These are phyloP conservation scores for Trematomus bernacchii DNA, from an alignment of 2,797 vertebrate genomes.

Conservation along the genomic window DNA sequence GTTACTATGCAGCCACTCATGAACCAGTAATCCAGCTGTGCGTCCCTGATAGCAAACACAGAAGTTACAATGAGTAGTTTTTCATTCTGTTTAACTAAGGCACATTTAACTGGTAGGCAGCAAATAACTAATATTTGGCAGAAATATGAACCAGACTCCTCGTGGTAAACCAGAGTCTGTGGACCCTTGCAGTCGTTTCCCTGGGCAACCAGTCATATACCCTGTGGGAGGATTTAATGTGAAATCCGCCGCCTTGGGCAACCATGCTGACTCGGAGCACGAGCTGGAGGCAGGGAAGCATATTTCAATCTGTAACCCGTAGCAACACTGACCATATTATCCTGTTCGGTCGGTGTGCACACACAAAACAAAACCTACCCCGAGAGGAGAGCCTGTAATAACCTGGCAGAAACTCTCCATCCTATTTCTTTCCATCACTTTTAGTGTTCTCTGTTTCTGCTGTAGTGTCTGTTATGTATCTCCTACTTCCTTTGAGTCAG, in stretches of 20 bases:
- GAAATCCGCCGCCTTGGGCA: constrained; percentile 58
- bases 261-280: constrained; percentile 40
- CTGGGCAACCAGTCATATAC: constrained; percentile 60
- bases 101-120: background rate
- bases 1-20: constrained; percentile 18
- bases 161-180: background rate
- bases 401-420: constrained; percentile 37
- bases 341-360: constrained; percentile 11
- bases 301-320: constrained; percentile 57
- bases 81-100: constrained; percentile 13
- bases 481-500: background rate
- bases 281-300: constrained; percentile 56
- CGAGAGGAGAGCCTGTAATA: constrained; percentile 43
- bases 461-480: background rate
- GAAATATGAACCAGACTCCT: constrained; percentile 29
- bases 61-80: background rate
- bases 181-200: constrained; percentile 40
- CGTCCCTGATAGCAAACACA: constrained; percentile 1
- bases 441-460: background rate
- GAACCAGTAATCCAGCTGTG: constrained; percentile 12
- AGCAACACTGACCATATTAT: constrained; percentile 45
- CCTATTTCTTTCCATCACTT: constrained; percentile 13
- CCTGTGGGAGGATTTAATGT: constrained; percentile 61
- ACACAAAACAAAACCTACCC: constrained; percentile 51
- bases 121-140: background rate